These are phyloP conservation scores for Mythimna pallens DNA, from an alignment of 2,888 invertebrate species.

Conservation along the genomic window DNA sequence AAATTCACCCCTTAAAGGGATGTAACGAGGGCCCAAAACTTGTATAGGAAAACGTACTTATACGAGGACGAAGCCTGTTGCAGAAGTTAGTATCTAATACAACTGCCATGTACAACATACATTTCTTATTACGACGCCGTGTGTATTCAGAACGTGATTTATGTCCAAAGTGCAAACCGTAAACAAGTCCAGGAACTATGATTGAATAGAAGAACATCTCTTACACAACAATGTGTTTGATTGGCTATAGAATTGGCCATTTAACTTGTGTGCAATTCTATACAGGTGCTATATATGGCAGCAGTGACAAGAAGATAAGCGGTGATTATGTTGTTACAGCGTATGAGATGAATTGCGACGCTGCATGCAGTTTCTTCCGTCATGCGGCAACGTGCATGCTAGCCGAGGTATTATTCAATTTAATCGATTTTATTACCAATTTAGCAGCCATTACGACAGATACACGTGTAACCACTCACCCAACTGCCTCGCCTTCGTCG, in stretches of 20 bases:
- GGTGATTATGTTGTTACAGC: constrained; percentile 34
- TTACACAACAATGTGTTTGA: constrained; percentile 35
- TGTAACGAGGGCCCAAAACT: no score
- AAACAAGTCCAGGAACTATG: constrained; percentile 20
- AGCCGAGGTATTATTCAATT: constrained; percentile 45
- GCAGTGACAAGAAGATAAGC: constrained; percentile 42
- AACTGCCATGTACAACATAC: neutral
- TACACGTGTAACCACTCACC: constrained; percentile 79
- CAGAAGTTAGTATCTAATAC: no score
- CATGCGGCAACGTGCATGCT: constrained; percentile 20
- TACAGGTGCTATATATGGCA: constrained; percentile 29
- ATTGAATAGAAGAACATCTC: constrained; percentile 27
- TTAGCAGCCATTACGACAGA: constrained; percentile 8
- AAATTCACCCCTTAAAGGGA: no score
- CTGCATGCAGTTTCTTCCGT: constrained; percentile 44
- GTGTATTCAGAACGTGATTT: constrained; percentile 28
- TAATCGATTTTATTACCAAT: constrained; percentile 38
- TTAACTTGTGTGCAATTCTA: constrained; percentile 38
- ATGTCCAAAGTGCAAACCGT: constrained; percentile 18
- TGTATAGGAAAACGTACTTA: no score
- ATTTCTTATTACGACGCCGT: neutral
- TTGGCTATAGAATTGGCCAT: constrained; percentile 27
- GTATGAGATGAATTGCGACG: constrained; percentile 37
- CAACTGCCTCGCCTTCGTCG: constrained; percentile 91
- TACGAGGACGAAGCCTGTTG: no score